Evolutionary conservation across 2,888 invertebrate species (phyloP), one percentile per base, ranked within the genome.

Genomic region (Trissoscelio sp.): DNA sequence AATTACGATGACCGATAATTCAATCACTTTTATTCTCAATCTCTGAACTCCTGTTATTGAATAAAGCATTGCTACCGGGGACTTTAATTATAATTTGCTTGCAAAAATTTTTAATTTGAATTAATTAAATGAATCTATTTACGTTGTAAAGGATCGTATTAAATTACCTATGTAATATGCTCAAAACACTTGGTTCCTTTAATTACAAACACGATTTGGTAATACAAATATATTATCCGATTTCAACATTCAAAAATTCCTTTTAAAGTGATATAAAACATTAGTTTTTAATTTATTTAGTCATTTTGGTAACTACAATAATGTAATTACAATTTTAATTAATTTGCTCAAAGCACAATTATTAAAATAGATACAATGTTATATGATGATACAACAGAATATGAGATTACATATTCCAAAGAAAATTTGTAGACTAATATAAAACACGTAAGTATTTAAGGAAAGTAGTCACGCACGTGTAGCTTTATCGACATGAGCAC

Each of bases 1-100:
- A 57, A 69, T 69, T 46, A 57, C 34, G 34, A 44, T 57, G 69
- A 46, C 34, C 57, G 22, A 69, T 69, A 69, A 69, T 57, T 67
- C 12, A 67, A 55, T 67, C 67, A 55, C 31, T 55, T 67, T 67
- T 67, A 53, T 53, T 28, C 28, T 18, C 67, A 42, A 55, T 67
- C 28, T 34, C 55, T 55, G 55, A 55, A 24, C 24, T 51, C 3
- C 42, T 12, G 12, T 53, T 66, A 42, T 42, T 18, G 5, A 53
- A 55, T 42, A 28, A 67, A 53, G 14, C 28, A 64, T 48, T 28
- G 37, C 28, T 14, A 2, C 39, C 48, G 14, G 48, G 22, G 2
- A 51, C 14, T 37, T 18, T 48, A 22, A 51, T 64, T 64, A 51
- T 42, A 51, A 37, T 51, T 48, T 37, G 34, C 11, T 16, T n/a